phyloP scores from a whole-genome alignment of 2,888 invertebrate species.

The Mellilla xanthometata region DNA sequence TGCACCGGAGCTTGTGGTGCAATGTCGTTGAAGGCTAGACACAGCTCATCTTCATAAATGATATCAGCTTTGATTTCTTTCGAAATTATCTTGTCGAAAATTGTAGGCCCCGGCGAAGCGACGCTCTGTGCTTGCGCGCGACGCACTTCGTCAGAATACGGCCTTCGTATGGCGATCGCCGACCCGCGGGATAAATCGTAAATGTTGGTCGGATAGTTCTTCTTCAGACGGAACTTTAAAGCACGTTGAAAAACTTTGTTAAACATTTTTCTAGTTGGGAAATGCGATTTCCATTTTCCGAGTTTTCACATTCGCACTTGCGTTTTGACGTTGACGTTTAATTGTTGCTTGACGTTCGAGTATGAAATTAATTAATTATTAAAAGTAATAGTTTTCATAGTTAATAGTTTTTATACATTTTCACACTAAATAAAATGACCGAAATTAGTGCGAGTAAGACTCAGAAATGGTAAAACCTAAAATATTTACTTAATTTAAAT shows the following conservation, averaged over 20 bases:
- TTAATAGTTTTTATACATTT: too few species aligned
- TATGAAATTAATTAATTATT: background rate
- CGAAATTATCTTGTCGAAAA: constrained; percentile 89
- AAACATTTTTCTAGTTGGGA: constrained; percentile 60
- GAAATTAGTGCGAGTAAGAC: too few species aligned
- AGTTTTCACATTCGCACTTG: constrained; percentile 27
- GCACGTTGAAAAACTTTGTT: constrained; percentile 76
- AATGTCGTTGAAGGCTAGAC: constrained; percentile 91
- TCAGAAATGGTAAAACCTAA: too few species aligned
- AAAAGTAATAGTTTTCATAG: too few species aligned
- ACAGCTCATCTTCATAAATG: constrained; percentile 90
- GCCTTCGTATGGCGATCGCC: constrained; percentile 61
- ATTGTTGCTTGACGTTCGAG: constrained; percentile 1
- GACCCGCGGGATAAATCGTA: constrained; percentile 71
- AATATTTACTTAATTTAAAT: too few species aligned
- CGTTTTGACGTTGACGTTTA: constrained; percentile 16
- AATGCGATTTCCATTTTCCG: constrained; percentile 35
- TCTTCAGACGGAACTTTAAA: constrained; percentile 67
- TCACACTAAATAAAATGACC: too few species aligned
- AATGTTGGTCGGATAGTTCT: constrained; percentile 73
- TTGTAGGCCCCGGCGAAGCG: constrained; percentile 77
- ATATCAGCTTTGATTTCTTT: constrained; percentile 91
- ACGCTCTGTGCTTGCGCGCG: constrained; percentile 63
- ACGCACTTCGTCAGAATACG: constrained; percentile 71
- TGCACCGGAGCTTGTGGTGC: constrained; percentile 92